phyloP scores from a whole-genome alignment of 53 echinoderm and acorn worm species.

The Paelopatides confundens region DNA sequence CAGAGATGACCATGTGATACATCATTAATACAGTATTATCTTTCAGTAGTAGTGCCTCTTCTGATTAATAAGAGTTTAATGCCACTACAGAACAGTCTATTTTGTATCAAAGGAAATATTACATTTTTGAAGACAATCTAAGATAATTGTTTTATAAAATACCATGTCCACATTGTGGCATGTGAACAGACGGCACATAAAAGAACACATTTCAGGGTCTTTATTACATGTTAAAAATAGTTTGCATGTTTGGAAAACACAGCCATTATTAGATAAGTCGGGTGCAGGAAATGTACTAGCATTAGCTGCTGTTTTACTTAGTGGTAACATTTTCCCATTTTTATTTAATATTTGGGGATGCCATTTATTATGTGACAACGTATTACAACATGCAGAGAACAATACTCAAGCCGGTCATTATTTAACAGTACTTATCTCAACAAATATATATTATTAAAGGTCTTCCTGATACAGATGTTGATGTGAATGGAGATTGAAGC shows the following conservation, averaged over 20 bases:
- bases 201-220: not conserved
- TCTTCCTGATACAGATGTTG: not conserved
- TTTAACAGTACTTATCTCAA: not conserved
- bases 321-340: conserved; percentile 33
- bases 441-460: not conserved
- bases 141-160: no score
- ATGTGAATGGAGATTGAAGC: conserved; percentile 50
- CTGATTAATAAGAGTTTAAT: no score
- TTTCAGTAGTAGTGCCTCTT: no score
- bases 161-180: no score
- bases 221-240: not conserved
- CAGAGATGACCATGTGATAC: no score
- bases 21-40: no score
- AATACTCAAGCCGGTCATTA: conserved; percentile 17
- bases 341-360: not conserved
- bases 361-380: not conserved
- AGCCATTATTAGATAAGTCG: not conserved
- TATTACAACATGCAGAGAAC: conserved; percentile 21
- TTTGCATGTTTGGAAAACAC: conserved; percentile 9
- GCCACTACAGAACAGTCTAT: no score
- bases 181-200: not conserved
- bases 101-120: no score
- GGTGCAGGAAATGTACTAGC: conserved; percentile 25
- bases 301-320: conserved; percentile 21
- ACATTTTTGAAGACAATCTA: no score